These are phyloP conservation scores for Thera obeliscata DNA, from an alignment of 2,888 invertebrate species.

Conservation along the genomic window DNA sequence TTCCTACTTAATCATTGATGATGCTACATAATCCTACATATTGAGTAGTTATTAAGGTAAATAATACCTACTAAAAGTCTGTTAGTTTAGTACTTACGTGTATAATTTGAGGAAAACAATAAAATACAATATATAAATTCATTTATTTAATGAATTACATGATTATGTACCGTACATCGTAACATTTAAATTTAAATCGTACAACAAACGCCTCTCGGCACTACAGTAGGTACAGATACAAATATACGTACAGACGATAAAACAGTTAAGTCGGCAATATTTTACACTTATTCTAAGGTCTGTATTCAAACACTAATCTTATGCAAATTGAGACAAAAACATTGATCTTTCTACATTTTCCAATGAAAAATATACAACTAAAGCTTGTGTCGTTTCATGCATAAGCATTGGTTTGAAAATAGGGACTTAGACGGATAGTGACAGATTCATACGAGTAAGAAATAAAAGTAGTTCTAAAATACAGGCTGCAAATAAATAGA, in stretches of 20 bases:
- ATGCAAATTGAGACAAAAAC: neutral
- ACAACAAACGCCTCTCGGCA: slow-evolving; percentile 56
- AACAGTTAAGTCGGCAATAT: slow-evolving; percentile 43
- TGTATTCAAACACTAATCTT: neutral
- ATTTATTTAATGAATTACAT: slow-evolving; percentile 70
- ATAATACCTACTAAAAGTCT: too few species aligned
- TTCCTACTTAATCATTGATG: neutral
- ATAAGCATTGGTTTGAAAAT: neutral
- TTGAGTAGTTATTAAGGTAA: neutral
- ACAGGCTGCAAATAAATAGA: slow-evolving; percentile 58
- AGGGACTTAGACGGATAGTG: slow-evolving; percentile 50
- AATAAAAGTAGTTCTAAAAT: slow-evolving; percentile 25
- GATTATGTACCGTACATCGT: slow-evolving; percentile 66
- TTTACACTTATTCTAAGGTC: slow-evolving; percentile 47
- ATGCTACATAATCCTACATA: neutral
- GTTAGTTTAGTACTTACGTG: neutral
- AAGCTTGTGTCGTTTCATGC: neutral
- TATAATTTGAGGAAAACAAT: slow-evolving; percentile 18
- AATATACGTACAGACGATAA: slow-evolving; percentile 43
- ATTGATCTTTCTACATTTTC: neutral
- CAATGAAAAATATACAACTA: neutral
- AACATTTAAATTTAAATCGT: slow-evolving; percentile 69
- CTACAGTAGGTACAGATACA: slow-evolving; percentile 29
- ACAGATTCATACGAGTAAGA: slow-evolving; percentile 35
- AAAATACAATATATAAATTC: slow-evolving; percentile 56